Evolutionary conservation across 2,113 vertebrate genomes (phyloP).

Genomic region (Pituophis catenifer): DNA sequence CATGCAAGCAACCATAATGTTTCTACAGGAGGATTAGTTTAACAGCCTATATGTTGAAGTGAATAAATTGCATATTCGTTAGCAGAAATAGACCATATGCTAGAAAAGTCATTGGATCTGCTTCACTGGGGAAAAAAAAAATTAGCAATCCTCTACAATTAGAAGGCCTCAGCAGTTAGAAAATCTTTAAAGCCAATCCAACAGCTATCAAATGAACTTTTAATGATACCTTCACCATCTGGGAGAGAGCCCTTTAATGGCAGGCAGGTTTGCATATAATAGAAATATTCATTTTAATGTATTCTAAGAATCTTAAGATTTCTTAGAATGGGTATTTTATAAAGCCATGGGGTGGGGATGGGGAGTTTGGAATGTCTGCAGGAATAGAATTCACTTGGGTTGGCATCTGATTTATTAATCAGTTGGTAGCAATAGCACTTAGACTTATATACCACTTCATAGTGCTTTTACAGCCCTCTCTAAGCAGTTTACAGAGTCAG

Average conservation of each 20-base stretch:
- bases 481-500: too few species aligned
- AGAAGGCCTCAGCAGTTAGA: constrained; percentile 67
- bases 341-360: neutral
- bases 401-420: neutral
- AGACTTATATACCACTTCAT: too few species aligned
- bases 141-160: constrained; percentile 61
- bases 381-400: neutral
- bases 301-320: constrained; percentile 42
- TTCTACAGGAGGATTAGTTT: constrained; percentile 49
- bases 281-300: constrained; percentile 56
- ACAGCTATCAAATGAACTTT: constrained; percentile 72
- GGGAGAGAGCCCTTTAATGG: constrained; percentile 59
- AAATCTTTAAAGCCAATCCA: constrained; percentile 66
- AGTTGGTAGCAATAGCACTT: neutral
- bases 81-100: constrained; percentile 50
- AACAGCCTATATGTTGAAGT: constrained; percentile 41
- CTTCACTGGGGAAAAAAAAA: constrained; percentile 63
- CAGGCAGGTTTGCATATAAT: constrained; percentile 56
- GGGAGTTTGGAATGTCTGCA: neutral
- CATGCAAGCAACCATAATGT: constrained; percentile 34
- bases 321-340: constrained; percentile 47
- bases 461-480: too few species aligned
- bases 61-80: constrained; percentile 58
- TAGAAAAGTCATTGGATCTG: constrained; percentile 54
- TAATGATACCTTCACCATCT: constrained; percentile 69